Evolutionary conservation across 1,140 invertebrate genomes (phyloP), one percentile per base, ranked within the genome.

Genomic region (Cydia strobilella): DNA sequence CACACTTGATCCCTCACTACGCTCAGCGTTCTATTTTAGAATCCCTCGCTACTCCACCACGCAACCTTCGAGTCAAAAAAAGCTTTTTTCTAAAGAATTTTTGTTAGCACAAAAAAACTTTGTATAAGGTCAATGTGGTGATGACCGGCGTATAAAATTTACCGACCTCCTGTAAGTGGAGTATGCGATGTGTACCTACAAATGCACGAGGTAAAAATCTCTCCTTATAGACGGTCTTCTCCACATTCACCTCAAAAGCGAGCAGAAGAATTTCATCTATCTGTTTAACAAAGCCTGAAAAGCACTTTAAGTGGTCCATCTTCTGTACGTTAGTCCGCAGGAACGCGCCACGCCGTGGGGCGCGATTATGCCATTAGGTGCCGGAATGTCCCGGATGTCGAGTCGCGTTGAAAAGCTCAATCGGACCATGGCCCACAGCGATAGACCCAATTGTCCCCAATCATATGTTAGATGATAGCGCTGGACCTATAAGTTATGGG

Each of bases 281-380:
- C 5, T 51, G 18, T 7, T n/a, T 54, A 10, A 59, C 2, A 23
- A n/a, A 10, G 18, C 9, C 20, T 59, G 20, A 59, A 59, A 59
- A 59, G 3, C n/a, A 20, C 23, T 66, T 35, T 27, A 66, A 66
- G 25, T 66, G 25, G 23, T 66, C 63, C 63, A 66, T 31, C 25
- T 66, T 66, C 63, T 23, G 25, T 35, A 35, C 25, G 3, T 35
- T 66, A 73, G n/a, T 10, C 31, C 31, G 13, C 81, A 72, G 69
- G 71, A 73, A 76, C 74, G 76, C 80, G 77, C 79, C 74, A 66
- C 71, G 86, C 88, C 84, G 74, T 79, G 74, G 85, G 88, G 79
- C 69, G 23, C 76, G 86, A 87, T 90, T 89, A 90, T 88, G 84
- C 86, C 86, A 89, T 90, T 88, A 88, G 79, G 75, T 72, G 76